A percentile compares a stretch with the other conserved stretches of the same genome.
phyloP scores from a whole-genome alignment of 2,888 invertebrate genomes.

The Ariolimax columbianus region DNA sequence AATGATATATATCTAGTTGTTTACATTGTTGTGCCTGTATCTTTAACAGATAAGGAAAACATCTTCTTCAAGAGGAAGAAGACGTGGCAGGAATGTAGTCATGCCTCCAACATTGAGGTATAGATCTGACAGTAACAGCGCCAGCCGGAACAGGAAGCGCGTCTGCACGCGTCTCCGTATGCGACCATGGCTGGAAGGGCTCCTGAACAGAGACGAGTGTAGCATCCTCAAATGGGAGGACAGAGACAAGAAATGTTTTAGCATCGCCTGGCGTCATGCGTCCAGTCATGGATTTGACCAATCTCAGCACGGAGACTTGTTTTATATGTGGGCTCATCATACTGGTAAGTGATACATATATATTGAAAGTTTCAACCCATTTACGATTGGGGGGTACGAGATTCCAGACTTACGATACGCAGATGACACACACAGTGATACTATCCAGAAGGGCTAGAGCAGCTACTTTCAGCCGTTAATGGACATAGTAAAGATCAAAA shows the following conservation, averaged over 20 bases:
- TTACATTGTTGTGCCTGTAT: too few species aligned
- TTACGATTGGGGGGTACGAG: too few species aligned
- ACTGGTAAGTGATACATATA: slow-evolving; percentile 63
- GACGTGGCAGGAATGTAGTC: not conserved
- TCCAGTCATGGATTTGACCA: slow-evolving; percentile 69
- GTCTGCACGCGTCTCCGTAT: slow-evolving; percentile 51
- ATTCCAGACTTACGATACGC: too few species aligned
- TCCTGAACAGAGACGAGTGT: slow-evolving; percentile 59
- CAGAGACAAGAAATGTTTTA: slow-evolving; percentile 59
- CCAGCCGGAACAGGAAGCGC: not conserved
- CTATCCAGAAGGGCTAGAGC: too few species aligned
- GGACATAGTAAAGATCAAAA: too few species aligned
- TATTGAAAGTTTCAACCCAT: too few species aligned
- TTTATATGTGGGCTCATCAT: slow-evolving; percentile 69
- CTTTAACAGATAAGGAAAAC: slow-evolving; percentile 30
- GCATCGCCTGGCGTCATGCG: slow-evolving; percentile 72
- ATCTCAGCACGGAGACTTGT: slow-evolving; percentile 65
- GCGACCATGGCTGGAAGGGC: slow-evolving; percentile 68
- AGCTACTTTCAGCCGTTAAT: too few species aligned
- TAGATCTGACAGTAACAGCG: slow-evolving; percentile 7
- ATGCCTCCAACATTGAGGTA: slow-evolving; percentile 28
- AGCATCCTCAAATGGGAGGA: slow-evolving; percentile 65
- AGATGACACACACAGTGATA: too few species aligned
- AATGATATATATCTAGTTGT: too few species aligned
- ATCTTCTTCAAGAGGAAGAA: not conserved